A percentile compares a stretch with the other conserved stretches of the same genome.
phyloP scores from a whole-genome alignment of 2,797 vertebrate species.

The Lophius americanus region DNA sequence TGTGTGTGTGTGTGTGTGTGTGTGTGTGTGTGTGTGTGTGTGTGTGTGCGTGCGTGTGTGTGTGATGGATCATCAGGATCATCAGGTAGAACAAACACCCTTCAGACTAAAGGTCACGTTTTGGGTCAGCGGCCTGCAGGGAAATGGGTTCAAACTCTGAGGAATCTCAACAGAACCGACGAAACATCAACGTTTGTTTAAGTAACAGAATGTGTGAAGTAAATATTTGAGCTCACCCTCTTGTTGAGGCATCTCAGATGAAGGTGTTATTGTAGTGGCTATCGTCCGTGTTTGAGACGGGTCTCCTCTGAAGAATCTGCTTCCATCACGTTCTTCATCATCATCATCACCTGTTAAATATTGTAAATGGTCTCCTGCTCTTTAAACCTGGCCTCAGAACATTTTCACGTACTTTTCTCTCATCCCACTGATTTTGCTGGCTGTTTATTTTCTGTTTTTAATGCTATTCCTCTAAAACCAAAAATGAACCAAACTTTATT shows the following conservation, averaged over 20 bases:
- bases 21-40: background rate
- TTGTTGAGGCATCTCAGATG: slow-evolving; percentile 47
- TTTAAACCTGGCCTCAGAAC: slow-evolving; percentile 35
- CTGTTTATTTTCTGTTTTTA: slow-evolving; percentile 19
- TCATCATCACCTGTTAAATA: slow-evolving; percentile 35
- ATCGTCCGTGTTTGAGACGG: slow-evolving; percentile 13
- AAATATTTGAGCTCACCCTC: slow-evolving; percentile 70
- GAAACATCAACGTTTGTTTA: slow-evolving; percentile 60
- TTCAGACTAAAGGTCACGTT: slow-evolving; percentile 53
- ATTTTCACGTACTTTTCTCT: slow-evolving; percentile 28
- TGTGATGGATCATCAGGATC: too few species aligned
- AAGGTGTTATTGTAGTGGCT: slow-evolving; percentile 42
- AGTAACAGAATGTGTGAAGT: slow-evolving; percentile 54
- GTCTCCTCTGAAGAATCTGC: slow-evolving; percentile 7
- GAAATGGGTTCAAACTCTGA: slow-evolving; percentile 40
- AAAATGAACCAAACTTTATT: slow-evolving; percentile 25
- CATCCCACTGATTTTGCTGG: slow-evolving; percentile 28
- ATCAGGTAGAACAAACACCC: slow-evolving; percentile 19
- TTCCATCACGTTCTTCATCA: slow-evolving; percentile 9
- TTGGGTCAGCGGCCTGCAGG: slow-evolving; percentile 14
- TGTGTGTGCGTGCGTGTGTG: background rate
- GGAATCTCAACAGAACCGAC: slow-evolving; percentile 42
- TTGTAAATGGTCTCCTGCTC: slow-evolving; percentile 41
- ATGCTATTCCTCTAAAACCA: slow-evolving; percentile 25
- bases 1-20: background rate